Evolutionary conservation across 2,888 invertebrate genomes (phyloP).

Genomic region (Limnephilus rhombicus): DNA sequence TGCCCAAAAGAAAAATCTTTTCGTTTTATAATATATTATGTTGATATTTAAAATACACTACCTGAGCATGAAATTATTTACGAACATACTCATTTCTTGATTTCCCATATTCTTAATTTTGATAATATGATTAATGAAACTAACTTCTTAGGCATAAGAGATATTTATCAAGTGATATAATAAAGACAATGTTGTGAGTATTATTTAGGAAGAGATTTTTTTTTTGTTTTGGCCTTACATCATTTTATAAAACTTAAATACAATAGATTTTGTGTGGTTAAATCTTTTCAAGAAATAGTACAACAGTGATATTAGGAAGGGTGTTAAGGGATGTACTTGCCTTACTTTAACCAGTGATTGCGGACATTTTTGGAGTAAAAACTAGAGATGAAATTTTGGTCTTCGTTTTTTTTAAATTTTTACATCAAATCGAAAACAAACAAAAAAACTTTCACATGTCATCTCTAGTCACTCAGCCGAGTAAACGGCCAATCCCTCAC

Average conservation of each 20-base stretch:
- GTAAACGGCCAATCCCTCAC: no score
- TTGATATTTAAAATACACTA: not conserved
- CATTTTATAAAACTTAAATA: not conserved
- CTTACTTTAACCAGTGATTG: no score
- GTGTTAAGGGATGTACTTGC: no score
- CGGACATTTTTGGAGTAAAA: no score
- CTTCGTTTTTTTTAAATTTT: no score
- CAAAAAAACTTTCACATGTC: no score
- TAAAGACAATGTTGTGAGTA: not conserved
- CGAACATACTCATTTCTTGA: not conserved
- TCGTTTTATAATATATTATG: not conserved
- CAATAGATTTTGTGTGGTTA: not conserved
- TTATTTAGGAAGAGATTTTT: not conserved
- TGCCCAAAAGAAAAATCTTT: no score
- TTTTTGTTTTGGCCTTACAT: not conserved
- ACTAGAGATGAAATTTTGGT: no score
- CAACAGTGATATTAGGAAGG: no score
- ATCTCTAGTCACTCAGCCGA: no score
- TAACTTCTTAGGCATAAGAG: not conserved
- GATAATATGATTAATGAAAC: not conserved
- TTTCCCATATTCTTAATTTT: not conserved
- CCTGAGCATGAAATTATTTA: not conserved
- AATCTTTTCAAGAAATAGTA: not conserved
- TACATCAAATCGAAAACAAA: no score
- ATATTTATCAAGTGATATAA: not conserved